Evolutionary conservation across 2,797 vertebrate species (phyloP), one percentile per base, ranked within the genome.

Genomic region (Syngnathus acus): DNA sequence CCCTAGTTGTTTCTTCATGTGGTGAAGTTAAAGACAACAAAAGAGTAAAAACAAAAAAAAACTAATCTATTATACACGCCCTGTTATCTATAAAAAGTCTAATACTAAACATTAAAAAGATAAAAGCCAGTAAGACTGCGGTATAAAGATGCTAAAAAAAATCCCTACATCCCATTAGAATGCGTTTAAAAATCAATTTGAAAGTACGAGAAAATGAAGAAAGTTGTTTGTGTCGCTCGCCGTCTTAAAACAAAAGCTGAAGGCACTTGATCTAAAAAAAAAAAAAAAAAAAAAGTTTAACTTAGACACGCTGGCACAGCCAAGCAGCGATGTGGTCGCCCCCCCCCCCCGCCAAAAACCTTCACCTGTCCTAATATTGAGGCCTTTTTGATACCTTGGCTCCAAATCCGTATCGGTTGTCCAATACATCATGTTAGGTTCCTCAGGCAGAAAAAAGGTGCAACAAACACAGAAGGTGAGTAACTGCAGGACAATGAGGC

Each of bases 371-470:
- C 17, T 61, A 21, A 73, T 68, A 48, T 68, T 63, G 80, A 71
- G 70, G 78, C 80, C 79, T 81, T 84, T 70, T 57, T 66, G 9
- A 81, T 68, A 81, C 84, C 83, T 84, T 83, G 81, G 88, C 83
- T 91, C 91, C 90, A 88, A 89, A 92, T 93, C 88, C 89, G 89
- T 90, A 90, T 88, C 85, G 85, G 83, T 82, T 72, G 81, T 90
- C 86, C 84, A 80, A 90, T 90, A 92, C 84, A 87, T 91, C 86
- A 90, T 89, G 92, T 95, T 93, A 92, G 94, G 94, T 92, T 94
- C 89, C 83, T 91, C 89, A 87, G 88, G 87, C 86, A 86, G 64
- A 75, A 70, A 3, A 68, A 68, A 68, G 42, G 68, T 79, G 59
- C 69, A 77, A 75, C 78, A 80, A 84, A 78, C 80, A 72, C 78